phyloP scores from a whole-genome alignment of 2,888 invertebrate species.

The Charanyca ferruginea region DNA sequence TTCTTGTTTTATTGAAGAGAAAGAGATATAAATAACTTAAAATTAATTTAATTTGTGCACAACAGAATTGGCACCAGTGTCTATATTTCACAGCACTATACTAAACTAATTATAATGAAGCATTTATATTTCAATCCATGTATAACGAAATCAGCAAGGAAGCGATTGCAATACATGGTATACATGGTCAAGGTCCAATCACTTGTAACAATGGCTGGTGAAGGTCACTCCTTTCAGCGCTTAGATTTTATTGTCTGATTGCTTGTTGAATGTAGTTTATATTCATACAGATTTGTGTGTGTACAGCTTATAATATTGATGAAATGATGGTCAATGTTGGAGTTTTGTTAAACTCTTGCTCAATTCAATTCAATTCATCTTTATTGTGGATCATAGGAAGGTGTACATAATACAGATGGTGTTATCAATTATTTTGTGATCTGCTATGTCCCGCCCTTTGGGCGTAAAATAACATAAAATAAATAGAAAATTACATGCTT shows the following conservation, averaged over 20 bases:
- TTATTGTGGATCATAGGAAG: too few species aligned
- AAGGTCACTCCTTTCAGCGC: slow-evolving; percentile 34
- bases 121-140: slow-evolving; percentile 11
- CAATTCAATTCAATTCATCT: too few species aligned
- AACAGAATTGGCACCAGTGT: not conserved
- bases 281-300: not conserved
- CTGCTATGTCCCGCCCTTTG: too few species aligned
- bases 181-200: slow-evolving; percentile 18
- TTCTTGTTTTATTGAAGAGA: too few species aligned
- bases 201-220: slow-evolving; percentile 24
- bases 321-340: too few species aligned
- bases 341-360: too few species aligned
- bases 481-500: too few species aligned
- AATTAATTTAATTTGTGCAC: too few species aligned
- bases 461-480: too few species aligned
- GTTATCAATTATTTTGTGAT: too few species aligned
- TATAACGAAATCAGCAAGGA: slow-evolving; percentile 28
- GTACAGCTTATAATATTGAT: not conserved
- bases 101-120: not conserved
- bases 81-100: not conserved
- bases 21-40: too few species aligned
- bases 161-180: slow-evolving; percentile 13
- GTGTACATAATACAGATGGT: too few species aligned
- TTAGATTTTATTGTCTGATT: slow-evolving; percentile 12
- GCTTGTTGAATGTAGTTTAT: slow-evolving; percentile 11